phyloP scores from a whole-genome alignment of 2,797 vertebrate genomes.

The Enteromius afrohamiltoni region DNA sequence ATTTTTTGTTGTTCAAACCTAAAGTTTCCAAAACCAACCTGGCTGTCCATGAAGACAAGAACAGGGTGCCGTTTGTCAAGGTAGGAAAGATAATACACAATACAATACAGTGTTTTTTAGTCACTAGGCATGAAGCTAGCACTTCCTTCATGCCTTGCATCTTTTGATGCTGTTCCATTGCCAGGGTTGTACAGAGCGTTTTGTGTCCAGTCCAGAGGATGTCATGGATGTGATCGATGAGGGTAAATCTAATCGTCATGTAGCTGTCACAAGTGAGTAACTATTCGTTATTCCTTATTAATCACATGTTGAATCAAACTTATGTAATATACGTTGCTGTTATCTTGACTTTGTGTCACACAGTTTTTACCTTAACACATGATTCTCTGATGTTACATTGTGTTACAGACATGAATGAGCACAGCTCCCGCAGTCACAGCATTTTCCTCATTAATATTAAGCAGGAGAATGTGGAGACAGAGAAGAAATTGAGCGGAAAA shows the following conservation, averaged over 20 bases:
- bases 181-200: constrained; percentile 86
- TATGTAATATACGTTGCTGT: background rate
- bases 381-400: background rate
- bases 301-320: background rate
- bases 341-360: background rate
- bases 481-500: constrained; percentile 93
- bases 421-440: constrained; percentile 96
- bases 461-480: constrained; percentile 94
- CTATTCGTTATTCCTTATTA: background rate
- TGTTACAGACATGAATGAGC: constrained; percentile 92
- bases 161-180: constrained; percentile 1
- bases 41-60: constrained; percentile 96
- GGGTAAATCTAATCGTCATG: constrained; percentile 85
- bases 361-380: background rate
- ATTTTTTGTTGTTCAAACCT: constrained; percentile 18
- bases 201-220: constrained; percentile 85
- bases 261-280: constrained; percentile 83
- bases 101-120: background rate
- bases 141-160: constrained; percentile 9
- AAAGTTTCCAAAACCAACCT: constrained; percentile 96
- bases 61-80: constrained; percentile 95
- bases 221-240: constrained; percentile 86
- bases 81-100: constrained; percentile 68
- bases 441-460: constrained; percentile 96
- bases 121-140: background rate